Base-by-base conservation (phyloP, 2,113 vertebrate species). In the Oryzias woworae region DNA sequence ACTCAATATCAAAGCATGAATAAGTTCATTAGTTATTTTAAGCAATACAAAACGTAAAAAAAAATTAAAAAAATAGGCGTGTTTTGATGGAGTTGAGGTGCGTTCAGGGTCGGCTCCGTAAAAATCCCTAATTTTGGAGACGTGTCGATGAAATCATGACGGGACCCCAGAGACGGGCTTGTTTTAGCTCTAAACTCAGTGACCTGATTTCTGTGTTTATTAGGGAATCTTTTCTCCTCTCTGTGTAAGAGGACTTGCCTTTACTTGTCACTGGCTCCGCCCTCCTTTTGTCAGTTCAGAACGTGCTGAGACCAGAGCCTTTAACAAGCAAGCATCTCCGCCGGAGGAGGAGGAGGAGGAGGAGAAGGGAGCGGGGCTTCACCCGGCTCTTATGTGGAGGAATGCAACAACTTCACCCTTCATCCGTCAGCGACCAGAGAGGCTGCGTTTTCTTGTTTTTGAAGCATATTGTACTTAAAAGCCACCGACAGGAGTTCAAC, bases 381-480 rank as follows among this genome's bases (percentile, higher is more conserved):
- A 63, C 58, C 69, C 53, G 68, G 44, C 43, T 58, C 47, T 59
- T 28, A 63, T 73, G 50, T 55, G 59, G 31, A 68, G 41, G 46
- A 76, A 53, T 52, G 57, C 36, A 20, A 6, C 53, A 63, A 47
- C 31, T 65, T 28, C 3, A n/a, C 2, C 22, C 28, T 6, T 17
- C 8, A 12, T 41, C 48, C 62, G 58, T 16, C 23, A 16, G 15
- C 18, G 52, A 51, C 4, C 47, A 14, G 46, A 44, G 46, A 22
- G 10, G 2, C 24, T 1, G 4, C 0, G 20, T 60, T 58, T 62
- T 4, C 60, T 5, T 28, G 41, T 20, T 3, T 63, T 75, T 58
- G 79, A 87, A 85, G 75, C 65, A 54, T 69, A 70, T 72, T 80
- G 68, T 79, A 81, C 82, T 14, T 83, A 81, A 88, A 71, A 51